Conservation (phyloP, 2,888 invertebrate species). For the Plutella xylostella region DNA sequence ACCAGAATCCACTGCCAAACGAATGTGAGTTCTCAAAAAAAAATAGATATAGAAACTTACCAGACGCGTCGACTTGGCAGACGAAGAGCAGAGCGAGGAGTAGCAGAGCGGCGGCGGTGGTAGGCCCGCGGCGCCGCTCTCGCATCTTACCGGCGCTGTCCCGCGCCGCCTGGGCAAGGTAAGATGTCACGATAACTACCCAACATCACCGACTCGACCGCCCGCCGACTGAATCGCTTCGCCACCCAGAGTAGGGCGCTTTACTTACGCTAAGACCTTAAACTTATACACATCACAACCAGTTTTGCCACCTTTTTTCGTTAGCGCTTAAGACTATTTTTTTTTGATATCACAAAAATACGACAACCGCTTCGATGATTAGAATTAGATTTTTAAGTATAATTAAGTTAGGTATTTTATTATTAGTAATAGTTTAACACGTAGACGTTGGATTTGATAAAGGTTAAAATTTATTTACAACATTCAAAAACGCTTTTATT, state of each 20-base stretch:
- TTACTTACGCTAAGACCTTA: conserved; percentile 44
- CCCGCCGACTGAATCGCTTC: conserved; percentile 42
- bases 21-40: conserved; percentile 28
- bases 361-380: conserved; percentile 68
- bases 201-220: conserved; percentile 45
- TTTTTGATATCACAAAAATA: conserved; percentile 62
- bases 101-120: conserved; percentile 59
- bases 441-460: too few species aligned
- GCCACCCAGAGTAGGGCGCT: conserved; percentile 19
- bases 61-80: conserved; percentile 55
- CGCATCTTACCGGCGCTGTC: conserved; percentile 67
- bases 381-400: neutral
- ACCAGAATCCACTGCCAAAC: conserved; percentile 14
- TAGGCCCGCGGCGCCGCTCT: conserved; percentile 58
- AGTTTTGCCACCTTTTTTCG: too few species aligned
- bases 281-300: conserved; percentile 66
- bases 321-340: too few species aligned
- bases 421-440: conserved; percentile 18
- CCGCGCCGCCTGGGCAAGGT: conserved; percentile 55
- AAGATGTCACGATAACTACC: conserved; percentile 43
- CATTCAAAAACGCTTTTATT: conserved; percentile 22
- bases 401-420: conserved; percentile 20
- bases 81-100: conserved; percentile 56
- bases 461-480: conserved; percentile 46
- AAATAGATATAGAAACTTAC: conserved; percentile 35